Percentiles rank a stretch among this genome's conserved stretches.
These are phyloP conservation scores for Wasmannia auropunctata DNA, from an alignment of 1,140 invertebrate species.

Conservation along the genomic window DNA sequence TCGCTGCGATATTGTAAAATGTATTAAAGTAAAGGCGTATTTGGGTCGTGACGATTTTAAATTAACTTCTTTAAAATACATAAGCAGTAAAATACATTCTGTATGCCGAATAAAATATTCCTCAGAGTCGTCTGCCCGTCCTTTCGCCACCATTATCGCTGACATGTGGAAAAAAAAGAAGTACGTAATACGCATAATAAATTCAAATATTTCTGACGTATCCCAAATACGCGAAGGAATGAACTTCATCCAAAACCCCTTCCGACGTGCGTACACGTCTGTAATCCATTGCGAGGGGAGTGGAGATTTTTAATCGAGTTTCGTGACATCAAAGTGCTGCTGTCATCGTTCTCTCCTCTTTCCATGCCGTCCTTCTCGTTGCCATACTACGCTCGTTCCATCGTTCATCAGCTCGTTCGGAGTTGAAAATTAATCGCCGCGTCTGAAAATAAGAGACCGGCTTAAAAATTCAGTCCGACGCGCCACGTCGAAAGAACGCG, in stretches of 20 bases:
- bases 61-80: background rate
- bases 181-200: conserved; percentile 55
- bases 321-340: conserved; percentile 75
- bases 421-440: conserved; percentile 71
- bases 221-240: conserved; percentile 54
- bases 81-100: background rate
- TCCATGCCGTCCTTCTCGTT: conserved; percentile 51
- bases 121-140: background rate
- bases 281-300: conserved; percentile 60
- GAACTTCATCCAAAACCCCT: conserved; percentile 41
- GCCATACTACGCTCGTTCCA: conserved; percentile 63
- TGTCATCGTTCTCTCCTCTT: conserved; percentile 66
- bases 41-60: background rate
- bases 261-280: conserved; percentile 53
- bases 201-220: conserved; percentile 45
- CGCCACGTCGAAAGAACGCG: conserved; percentile 43
- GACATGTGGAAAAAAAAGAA: conserved; percentile 4
- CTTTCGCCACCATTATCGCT: background rate
- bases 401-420: conserved; percentile 74
- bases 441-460: conserved; percentile 71
- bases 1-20: background rate
- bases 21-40: background rate
- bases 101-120: background rate
- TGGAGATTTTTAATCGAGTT: conserved; percentile 75
- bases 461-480: conserved; percentile 56